phyloP scores from a whole-genome alignment of 2,888 invertebrate species.

The Cybosia mesomella region DNA sequence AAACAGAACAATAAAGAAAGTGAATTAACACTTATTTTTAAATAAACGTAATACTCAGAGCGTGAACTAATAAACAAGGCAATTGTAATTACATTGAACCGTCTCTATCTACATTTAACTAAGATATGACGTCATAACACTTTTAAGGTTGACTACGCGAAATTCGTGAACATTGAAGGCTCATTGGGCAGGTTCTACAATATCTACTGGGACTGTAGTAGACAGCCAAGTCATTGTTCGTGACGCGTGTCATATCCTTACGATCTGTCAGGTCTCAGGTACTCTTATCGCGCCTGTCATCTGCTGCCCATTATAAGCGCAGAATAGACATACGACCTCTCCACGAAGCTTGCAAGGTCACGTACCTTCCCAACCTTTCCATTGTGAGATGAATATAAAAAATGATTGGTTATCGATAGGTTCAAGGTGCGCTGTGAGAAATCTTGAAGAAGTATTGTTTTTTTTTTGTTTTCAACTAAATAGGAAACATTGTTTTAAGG shows the following conservation, averaged over 20 bases:
- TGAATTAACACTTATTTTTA: slow-evolving; percentile 9
- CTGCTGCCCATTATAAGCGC: slow-evolving; percentile 73
- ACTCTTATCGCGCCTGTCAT: slow-evolving; percentile 77
- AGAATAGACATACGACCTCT: slow-evolving; percentile 75
- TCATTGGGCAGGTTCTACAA: slow-evolving; percentile 29
- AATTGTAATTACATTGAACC: slow-evolving; percentile 33
- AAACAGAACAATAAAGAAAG: slow-evolving; percentile 1
- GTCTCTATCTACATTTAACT: slow-evolving; percentile 18
- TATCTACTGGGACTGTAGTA: slow-evolving; percentile 9
- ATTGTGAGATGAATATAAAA: slow-evolving; percentile 61
- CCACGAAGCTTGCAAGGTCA: slow-evolving; percentile 69
- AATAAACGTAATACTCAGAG: slow-evolving; percentile 2
- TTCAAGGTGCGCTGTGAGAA: slow-evolving; percentile 62
- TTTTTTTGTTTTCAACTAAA: slow-evolving; percentile 38
- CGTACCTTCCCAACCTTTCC: slow-evolving; percentile 66
- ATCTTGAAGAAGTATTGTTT: slow-evolving; percentile 60
- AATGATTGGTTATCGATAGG: slow-evolving; percentile 63
- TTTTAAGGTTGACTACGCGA: slow-evolving; percentile 25
- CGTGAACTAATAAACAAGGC: slow-evolving; percentile 10
- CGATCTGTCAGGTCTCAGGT: slow-evolving; percentile 47
- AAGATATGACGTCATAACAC: slow-evolving; percentile 29
- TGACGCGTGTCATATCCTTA: slow-evolving; percentile 46
- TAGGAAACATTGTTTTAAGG: slow-evolving; percentile 45
- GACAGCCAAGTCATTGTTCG: slow-evolving; percentile 28
- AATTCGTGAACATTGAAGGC: slow-evolving; percentile 34